These are phyloP conservation scores for Dolichoris vasculosae DNA, from an alignment of 1,140 invertebrate genomes.

Conservation along the genomic window DNA sequence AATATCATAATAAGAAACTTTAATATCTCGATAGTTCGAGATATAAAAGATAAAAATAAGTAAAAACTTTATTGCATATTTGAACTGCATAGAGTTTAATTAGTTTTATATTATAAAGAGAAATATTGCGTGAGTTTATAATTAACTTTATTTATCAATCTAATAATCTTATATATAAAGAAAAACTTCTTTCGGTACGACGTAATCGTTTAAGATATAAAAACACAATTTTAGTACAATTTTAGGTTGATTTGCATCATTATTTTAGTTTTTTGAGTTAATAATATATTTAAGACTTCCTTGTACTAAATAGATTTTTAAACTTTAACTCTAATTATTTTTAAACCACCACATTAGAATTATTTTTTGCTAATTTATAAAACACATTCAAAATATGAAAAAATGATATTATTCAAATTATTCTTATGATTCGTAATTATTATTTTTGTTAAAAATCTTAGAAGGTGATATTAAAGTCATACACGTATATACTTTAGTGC, in stretches of 20 bases:
- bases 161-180: neutral
- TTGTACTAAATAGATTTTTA: neutral
- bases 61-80: neutral
- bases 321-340: neutral
- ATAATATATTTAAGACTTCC: neutral
- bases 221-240: neutral
- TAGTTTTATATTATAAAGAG: neutral
- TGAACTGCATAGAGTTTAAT: neutral
- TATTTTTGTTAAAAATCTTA: too few species aligned
- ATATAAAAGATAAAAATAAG: too few species aligned
- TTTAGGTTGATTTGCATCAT: neutral
- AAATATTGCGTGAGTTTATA: neutral
- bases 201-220: neutral
- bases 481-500: neutral
- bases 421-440: too few species aligned
- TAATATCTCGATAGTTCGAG: too few species aligned
- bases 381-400: neutral
- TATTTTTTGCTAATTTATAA: neutral
- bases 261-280: neutral
- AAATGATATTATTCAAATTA: too few species aligned
- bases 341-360: neutral
- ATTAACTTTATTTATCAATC: neutral
- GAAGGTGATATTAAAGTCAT: too few species aligned
- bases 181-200: neutral
- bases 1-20: too few species aligned